Percentiles rank a stretch among this genome's conserved stretches.
Conservation (phyloP, 2,113 vertebrate species). For the Baryphthengus martii region DNA sequence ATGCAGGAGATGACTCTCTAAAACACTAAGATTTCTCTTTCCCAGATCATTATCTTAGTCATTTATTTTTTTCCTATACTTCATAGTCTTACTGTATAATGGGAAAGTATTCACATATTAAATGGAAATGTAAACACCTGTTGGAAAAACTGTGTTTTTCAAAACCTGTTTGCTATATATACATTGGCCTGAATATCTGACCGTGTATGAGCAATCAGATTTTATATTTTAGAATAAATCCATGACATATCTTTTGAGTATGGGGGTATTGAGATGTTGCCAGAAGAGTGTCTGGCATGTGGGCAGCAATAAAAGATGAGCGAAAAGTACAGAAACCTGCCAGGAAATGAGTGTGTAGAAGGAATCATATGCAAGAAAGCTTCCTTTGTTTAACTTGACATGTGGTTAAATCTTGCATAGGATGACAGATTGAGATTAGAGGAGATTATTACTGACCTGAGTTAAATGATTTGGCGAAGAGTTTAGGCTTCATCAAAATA, state of each 20-base stretch:
- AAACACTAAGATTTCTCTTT: background rate
- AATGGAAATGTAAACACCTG: background rate
- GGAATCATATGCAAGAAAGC: background rate
- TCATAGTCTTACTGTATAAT: background rate
- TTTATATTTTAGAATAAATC: background rate
- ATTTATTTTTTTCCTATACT: background rate
- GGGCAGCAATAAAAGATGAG: background rate
- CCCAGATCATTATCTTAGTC: background rate
- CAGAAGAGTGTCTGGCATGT: background rate
- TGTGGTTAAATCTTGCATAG: background rate
- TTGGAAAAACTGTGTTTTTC: background rate
- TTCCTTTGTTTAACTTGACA: background rate
- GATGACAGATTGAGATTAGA: background rate
- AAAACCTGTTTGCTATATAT: background rate
- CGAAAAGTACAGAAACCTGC: background rate
- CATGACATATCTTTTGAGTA: background rate
- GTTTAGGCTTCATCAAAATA: background rate
- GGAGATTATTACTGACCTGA: background rate
- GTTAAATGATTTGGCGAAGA: background rate
- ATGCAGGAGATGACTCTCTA: background rate
- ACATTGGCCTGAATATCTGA: background rate
- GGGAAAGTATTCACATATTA: background rate
- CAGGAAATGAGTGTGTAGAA: background rate
- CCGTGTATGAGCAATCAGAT: background rate
- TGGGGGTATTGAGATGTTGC: background rate